Base-by-base conservation (phyloP, 2,113 vertebrate genomes). In the Mesocricetus auratus region DNA sequence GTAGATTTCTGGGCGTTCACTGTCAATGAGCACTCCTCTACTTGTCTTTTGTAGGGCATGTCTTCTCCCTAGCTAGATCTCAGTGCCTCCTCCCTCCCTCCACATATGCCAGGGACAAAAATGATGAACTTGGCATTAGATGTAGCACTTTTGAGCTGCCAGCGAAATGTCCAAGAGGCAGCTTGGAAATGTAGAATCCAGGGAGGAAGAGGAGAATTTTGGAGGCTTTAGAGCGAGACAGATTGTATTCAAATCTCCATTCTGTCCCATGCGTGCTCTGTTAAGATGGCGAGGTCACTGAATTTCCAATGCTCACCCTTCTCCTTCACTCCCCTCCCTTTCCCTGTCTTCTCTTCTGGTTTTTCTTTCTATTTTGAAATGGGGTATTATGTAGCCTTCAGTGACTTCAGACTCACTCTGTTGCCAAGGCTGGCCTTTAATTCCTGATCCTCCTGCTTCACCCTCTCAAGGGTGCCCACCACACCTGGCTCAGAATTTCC, bases 261-360 rank as follows among this genome's bases (percentile, higher is more conserved):
- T 64, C 26, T 56, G 62, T 21, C 60, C 45, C 45, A 58, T 36
- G 4, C 1, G 21, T 64, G 45, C 13, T 88, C n/a, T 39, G n/a
- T 83, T 95, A 83, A 68, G 83, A 45, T 26, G 60, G 12, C 31
- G 17, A 73, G 62, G 45, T 66, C 62, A 74, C 17, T n/a, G 56
- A 90, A 45, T 60, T 91, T 88, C 22, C 66, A 15, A 0, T 8
- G 33, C 33, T 19, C 50, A 26, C 24, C 10, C 5, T 7, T 64
- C 16, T 45, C 16, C 24, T 31, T 22, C 5, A 15, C 1, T 7
- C 0, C 24, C 19, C 1, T 5, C 13, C 10, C 21, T 11, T 64
- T 9, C 4, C 19, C 3, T 26, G 21, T 7, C 22, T 29, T 50
- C 12, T 36, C 19, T 68, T 53, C 31, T 36, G 7, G 26, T 53